Conservation (phyloP, 2,113 vertebrate species). For the Neomonachus schauinslandi region DNA sequence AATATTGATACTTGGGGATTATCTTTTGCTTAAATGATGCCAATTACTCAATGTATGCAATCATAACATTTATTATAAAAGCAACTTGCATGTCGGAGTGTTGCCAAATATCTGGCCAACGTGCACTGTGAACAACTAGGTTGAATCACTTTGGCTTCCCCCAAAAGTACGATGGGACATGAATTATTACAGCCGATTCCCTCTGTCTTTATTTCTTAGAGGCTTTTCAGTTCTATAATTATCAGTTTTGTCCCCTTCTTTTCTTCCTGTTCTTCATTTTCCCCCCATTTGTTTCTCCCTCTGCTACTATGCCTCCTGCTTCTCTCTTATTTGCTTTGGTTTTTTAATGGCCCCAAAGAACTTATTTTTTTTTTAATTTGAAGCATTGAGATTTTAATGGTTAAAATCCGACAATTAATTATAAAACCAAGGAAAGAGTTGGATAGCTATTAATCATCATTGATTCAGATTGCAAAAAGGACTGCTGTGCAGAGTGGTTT, state of each 20-base stretch:
- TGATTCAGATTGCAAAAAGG: not conserved
- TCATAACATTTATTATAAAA: not conserved
- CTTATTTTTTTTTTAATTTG: not conserved
- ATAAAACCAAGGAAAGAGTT: constrained; percentile 14
- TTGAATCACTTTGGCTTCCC: not conserved
- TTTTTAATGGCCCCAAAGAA: not conserved
- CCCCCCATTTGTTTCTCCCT: not conserved
- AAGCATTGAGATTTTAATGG: not conserved
- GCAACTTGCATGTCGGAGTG: not conserved
- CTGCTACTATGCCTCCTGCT: not conserved
- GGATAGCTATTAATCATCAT: not conserved
- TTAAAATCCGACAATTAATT: not conserved
- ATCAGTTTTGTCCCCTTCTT: not conserved
- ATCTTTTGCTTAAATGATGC: not conserved
- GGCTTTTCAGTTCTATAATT: not conserved
- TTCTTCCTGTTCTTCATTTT: not conserved
- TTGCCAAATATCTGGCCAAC: not conserved
- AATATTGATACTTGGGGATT: not conserved
- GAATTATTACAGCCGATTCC: not conserved
- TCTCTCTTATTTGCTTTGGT: not conserved
- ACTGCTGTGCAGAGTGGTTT: not conserved
- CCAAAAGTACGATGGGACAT: not conserved
- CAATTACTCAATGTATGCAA: not conserved
- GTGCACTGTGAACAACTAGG: not conserved
- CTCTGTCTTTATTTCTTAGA: not conserved